phyloP scores from a whole-genome alignment of 2,888 invertebrate genomes.

The Fragum sueziense region DNA sequence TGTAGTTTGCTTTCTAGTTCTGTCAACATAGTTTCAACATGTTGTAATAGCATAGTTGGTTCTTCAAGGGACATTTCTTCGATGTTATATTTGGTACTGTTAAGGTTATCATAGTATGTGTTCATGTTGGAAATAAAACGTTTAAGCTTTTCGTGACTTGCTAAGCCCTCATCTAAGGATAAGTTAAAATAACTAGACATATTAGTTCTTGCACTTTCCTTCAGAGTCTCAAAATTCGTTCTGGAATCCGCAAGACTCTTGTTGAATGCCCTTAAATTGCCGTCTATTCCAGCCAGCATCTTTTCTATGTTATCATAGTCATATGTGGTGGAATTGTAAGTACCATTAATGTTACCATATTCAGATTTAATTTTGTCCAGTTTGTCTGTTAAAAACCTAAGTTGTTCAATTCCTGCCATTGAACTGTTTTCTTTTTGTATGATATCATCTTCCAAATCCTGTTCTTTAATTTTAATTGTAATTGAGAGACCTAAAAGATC shows the following conservation, averaged over 20 bases:
- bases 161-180: background rate
- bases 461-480: background rate
- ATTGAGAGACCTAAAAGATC: background rate
- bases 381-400: background rate
- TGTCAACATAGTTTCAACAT: background rate
- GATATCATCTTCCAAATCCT: constrained; percentile 13
- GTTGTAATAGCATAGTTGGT: background rate
- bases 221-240: background rate
- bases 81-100: too few relatives aligned
- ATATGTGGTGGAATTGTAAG: background rate
- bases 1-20: background rate
- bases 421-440: background rate
- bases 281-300: background rate
- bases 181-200: background rate
- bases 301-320: background rate
- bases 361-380: constrained; percentile 6
- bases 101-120: background rate
- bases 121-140: background rate
- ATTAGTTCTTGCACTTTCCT: background rate
- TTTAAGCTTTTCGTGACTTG: background rate
- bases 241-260: background rate
- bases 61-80: too few relatives aligned
- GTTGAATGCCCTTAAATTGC: background rate
- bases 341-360: constrained; percentile 38
- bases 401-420: background rate